Conservation (phyloP, 2,113 vertebrate genomes). For the Gobius niger region DNA sequence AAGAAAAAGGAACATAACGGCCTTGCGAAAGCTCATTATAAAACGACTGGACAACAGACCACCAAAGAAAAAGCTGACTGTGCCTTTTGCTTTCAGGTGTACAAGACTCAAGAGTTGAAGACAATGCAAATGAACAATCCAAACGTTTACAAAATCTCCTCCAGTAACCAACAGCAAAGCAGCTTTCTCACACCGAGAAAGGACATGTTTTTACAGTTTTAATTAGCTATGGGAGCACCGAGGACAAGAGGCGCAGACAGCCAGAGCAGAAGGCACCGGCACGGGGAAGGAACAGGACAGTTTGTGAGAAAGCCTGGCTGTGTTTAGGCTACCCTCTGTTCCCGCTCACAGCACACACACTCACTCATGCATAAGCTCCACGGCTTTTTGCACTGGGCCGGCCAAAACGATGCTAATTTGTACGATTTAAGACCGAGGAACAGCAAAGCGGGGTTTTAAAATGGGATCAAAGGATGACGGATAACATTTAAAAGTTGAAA, state of each 20-base stretch:
- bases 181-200: neutral
- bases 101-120: neutral
- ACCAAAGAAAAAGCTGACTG: conserved; percentile 18
- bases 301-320: conserved; percentile 45
- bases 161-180: neutral
- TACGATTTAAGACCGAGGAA: neutral
- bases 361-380: conserved; percentile 18
- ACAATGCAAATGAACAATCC: conserved; percentile 7
- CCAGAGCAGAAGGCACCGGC: conserved; percentile 32
- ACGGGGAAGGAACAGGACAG: conserved; percentile 28
- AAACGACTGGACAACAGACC: neutral
- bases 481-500: neutral
- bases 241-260: neutral
- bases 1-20: neutral
- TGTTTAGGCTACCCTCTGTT: conserved; percentile 29
- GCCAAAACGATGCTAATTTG: neutral
- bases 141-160: neutral
- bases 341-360: conserved; percentile 30
- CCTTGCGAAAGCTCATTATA: conserved; percentile 38
- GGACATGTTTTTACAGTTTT: conserved; percentile 1
- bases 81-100: conserved; percentile 19
- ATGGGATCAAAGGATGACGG: neutral
- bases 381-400: neutral
- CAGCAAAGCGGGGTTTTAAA: neutral
- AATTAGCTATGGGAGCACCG: conserved; percentile 1